A percentile compares a stretch with the other conserved stretches of the same genome.
phyloP scores from a whole-genome alignment of 2,113 vertebrate species.

The Sigmodon hispidus region DNA sequence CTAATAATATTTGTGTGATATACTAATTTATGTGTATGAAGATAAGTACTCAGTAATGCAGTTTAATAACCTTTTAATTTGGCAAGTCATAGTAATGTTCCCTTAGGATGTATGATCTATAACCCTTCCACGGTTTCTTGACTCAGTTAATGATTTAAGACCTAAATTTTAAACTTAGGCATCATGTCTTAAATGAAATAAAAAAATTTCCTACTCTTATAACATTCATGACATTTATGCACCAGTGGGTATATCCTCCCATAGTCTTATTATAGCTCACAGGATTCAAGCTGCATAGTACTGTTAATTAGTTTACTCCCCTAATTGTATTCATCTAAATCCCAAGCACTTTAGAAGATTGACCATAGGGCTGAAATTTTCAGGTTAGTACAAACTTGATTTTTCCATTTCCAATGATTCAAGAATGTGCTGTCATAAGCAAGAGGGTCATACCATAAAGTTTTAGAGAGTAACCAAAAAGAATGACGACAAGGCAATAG shows the following conservation, averaged over 20 bases:
- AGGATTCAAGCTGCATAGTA: not conserved
- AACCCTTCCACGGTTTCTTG: not conserved
- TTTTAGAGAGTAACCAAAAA: not conserved
- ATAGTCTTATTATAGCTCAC: not conserved
- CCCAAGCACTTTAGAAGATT: not conserved
- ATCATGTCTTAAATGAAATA: not conserved
- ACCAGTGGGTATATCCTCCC: not conserved
- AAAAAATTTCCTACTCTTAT: not conserved
- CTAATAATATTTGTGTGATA: not conserved
- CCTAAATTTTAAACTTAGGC: not conserved
- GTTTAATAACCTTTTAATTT: not conserved
- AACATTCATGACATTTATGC: not conserved
- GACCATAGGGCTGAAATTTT: not conserved
- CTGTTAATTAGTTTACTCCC: not conserved
- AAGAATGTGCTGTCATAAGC: not conserved
- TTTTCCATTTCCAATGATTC: not conserved
- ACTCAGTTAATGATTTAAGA: not conserved
- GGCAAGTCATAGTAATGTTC: not conserved
- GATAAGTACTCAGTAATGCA: not conserved
- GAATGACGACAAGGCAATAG: not conserved
- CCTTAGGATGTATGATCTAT: not conserved
- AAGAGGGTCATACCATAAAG: not conserved
- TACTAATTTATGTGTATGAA: not conserved
- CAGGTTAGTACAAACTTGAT: not conserved
- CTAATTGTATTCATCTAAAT: not conserved